Conservation (phyloP, 2,113 vertebrate genomes). For the Acrocephalus arundinaceus region DNA sequence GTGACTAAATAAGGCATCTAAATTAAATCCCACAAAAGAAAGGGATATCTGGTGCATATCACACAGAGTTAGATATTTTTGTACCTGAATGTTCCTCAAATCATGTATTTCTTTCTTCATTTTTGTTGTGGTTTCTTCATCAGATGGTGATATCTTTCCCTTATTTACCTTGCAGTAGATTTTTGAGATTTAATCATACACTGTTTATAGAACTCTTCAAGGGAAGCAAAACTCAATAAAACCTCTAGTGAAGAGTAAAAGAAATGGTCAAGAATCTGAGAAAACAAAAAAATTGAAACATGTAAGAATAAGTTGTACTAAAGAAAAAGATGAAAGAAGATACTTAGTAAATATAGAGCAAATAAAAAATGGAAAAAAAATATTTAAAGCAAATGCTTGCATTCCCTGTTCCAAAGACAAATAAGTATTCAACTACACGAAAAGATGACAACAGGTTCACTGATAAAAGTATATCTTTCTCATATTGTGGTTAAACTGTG, state of each 20-base stretch:
- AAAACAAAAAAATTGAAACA: neutral
- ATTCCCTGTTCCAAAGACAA: neutral
- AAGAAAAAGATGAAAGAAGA: neutral
- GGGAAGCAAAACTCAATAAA: neutral
- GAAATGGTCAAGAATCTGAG: neutral
- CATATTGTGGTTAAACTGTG: neutral
- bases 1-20: neutral
- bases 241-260: neutral
- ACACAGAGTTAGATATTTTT: neutral
- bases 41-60: neutral
- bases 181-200: neutral
- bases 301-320: neutral
- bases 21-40: neutral
- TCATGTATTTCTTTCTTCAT: neutral
- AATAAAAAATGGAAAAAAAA: neutral
- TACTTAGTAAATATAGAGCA: neutral
- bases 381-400: neutral
- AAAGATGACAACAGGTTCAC: neutral
- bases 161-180: neutral
- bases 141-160: neutral
- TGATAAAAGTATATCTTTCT: neutral
- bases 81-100: neutral
- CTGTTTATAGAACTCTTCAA: neutral
- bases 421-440: neutral
- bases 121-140: neutral